Evolutionary conservation across 2,797 vertebrate genomes (phyloP).

Genomic region (Sylvilagus floridanus): DNA sequence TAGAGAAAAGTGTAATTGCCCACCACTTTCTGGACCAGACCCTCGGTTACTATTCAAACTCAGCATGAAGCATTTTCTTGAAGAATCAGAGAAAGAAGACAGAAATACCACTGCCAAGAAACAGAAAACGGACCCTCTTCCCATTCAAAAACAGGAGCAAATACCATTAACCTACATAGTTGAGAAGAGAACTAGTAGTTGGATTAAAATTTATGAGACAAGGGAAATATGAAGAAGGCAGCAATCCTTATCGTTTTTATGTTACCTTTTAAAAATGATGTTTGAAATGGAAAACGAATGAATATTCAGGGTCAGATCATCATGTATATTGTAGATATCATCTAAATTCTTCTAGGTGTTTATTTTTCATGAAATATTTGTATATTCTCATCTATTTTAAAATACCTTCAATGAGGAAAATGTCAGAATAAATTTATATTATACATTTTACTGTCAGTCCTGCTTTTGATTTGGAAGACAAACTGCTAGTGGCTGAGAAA

Average conservation of each 20-base stretch:
- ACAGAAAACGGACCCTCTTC: constrained; percentile 79
- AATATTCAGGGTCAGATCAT: constrained; percentile 68
- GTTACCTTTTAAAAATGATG: constrained; percentile 62
- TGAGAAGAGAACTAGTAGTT: constrained; percentile 79
- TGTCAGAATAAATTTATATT: constrained; percentile 76
- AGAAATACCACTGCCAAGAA: constrained; percentile 78
- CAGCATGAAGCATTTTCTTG: constrained; percentile 89
- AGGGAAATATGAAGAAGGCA: constrained; percentile 42
- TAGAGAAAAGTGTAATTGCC: constrained; percentile 93
- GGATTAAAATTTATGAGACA: constrained; percentile 69
- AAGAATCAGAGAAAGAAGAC: constrained; percentile 77
- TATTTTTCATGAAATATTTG: constrained; percentile 76
- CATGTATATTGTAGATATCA: constrained; percentile 70
- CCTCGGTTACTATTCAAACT: constrained; percentile 92
- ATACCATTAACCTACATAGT: constrained; percentile 83
- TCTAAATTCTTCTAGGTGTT: constrained; percentile 66
- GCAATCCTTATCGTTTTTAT: constrained; percentile 42
- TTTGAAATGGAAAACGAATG: constrained; percentile 60
- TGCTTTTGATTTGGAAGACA: constrained; percentile 44
- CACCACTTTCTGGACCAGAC: constrained; percentile 92
- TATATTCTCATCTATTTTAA: constrained; percentile 73
- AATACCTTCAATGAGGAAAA: constrained; percentile 63
- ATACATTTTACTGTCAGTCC: background rate
- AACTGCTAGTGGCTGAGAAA: background rate
- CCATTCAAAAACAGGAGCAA: constrained; percentile 82